These are phyloP conservation scores for Eupeodes luniger DNA, from an alignment of 2,888 invertebrate species.

Conservation along the genomic window DNA sequence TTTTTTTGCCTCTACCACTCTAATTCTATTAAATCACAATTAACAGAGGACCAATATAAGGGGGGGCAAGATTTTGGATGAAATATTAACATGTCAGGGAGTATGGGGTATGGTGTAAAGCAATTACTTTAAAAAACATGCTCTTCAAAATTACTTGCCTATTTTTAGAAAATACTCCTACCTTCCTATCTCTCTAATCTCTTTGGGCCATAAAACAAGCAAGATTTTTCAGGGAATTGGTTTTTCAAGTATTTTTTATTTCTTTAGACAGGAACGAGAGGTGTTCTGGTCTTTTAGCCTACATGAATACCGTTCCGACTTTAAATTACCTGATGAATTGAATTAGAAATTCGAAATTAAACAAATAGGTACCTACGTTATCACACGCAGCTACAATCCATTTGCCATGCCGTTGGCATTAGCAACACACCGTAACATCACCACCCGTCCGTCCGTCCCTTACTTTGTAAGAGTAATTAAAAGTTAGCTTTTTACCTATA, in stretches of 20 bases:
- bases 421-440: neutral
- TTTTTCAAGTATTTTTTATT: neutral
- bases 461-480: slow-evolving; percentile 47
- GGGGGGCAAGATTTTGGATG: neutral
- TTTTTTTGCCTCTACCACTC: neutral
- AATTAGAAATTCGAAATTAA: slow-evolving; percentile 56
- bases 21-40: slow-evolving; percentile 12
- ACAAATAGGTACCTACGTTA: slow-evolving; percentile 9
- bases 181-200: slow-evolving; percentile 19
- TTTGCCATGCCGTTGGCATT: slow-evolving; percentile 24
- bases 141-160: slow-evolving; percentile 45
- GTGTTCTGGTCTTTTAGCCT: neutral
- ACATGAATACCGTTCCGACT: neutral
- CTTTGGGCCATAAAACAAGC: slow-evolving; percentile 54
- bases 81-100: neutral
- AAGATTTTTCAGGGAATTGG: slow-evolving; percentile 39
- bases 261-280: too few species aligned
- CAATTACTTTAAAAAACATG: slow-evolving; percentile 39
- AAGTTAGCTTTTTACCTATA: slow-evolving; percentile 10
- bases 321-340: slow-evolving; percentile 62
- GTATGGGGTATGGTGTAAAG: neutral
- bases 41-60: neutral
- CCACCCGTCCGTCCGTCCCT: neutral
- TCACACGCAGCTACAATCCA: slow-evolving; percentile 35
- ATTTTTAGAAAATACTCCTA: slow-evolving; percentile 39